phyloP scores from a whole-genome alignment of 2,113 vertebrate species.

The Chlorodrepanis virens region DNA sequence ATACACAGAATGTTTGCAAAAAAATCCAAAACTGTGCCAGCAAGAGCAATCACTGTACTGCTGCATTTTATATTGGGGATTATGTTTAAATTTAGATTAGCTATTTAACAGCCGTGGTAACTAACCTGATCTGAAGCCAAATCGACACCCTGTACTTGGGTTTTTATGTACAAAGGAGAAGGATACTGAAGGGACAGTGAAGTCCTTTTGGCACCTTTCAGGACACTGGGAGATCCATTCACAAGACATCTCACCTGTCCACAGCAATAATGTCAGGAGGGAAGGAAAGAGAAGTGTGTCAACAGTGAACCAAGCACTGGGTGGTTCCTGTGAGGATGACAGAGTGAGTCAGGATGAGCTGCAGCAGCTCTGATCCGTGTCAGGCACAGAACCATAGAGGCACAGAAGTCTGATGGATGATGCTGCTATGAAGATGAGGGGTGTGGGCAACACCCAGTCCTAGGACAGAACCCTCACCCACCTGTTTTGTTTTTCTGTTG shows the following conservation, averaged over 20 bases:
- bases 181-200: neutral
- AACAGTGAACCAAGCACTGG: neutral
- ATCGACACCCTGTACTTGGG: neutral
- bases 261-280: fast-evolving
- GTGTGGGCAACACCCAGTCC: neutral
- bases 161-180: neutral
- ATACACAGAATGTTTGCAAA: neutral
- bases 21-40: neutral
- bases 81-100: neutral
- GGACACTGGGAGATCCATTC: neutral
- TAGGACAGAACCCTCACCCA: neutral
- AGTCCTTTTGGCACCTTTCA: neutral
- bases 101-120: neutral
- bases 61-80: neutral
- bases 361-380: neutral
- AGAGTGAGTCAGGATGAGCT: neutral
- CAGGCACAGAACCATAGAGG: neutral
- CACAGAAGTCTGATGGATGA: neutral
- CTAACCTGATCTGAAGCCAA: neutral
- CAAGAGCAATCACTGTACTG: neutral
- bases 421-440: neutral
- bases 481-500: neutral
- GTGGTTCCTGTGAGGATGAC: neutral
- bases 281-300: neutral
- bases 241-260: neutral